Conservation (phyloP, 2,888 invertebrate genomes). For the Aelia acuminata region DNA sequence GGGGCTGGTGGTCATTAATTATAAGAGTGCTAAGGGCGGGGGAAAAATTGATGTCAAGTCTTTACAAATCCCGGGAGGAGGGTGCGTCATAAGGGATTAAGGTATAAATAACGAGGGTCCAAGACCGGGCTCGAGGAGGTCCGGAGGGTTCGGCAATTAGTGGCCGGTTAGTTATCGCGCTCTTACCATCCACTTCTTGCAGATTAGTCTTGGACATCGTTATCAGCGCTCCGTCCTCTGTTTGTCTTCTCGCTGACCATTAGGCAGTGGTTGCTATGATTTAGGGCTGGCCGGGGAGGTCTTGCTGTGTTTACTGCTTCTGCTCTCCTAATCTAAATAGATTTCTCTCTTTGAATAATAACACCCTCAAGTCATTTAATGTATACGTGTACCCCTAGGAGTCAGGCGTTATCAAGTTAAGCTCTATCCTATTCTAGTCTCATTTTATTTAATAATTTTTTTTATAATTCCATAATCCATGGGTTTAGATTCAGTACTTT, state of each 20-base stretch:
- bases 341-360: background rate
- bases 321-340: background rate
- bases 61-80: conserved; percentile 31
- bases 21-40: conserved; percentile 48
- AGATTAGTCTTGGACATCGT: conserved; percentile 27
- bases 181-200: conserved; percentile 13
- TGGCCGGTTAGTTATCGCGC: background rate
- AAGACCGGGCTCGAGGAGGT: background rate
- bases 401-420: background rate
- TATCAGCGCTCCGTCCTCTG: background rate
- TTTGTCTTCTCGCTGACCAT: conserved; percentile 4
- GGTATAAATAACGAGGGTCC: conserved; percentile 57
- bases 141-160: conserved; percentile 11
- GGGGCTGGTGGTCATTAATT: conserved; percentile 49
- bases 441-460: no score
- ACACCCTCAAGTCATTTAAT: background rate
- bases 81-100: conserved; percentile 58
- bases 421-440: no score
- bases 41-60: conserved; percentile 55
- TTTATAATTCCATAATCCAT: no score
- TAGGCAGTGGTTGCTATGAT: background rate
- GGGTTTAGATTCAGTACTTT: no score
- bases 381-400: background rate
- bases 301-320: background rate
- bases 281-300: background rate